A percentile compares a stretch with the other conserved stretches of the same genome.
Conservation (phyloP, 2,797 vertebrate species). For the Pagetopsis macropterus region DNA sequence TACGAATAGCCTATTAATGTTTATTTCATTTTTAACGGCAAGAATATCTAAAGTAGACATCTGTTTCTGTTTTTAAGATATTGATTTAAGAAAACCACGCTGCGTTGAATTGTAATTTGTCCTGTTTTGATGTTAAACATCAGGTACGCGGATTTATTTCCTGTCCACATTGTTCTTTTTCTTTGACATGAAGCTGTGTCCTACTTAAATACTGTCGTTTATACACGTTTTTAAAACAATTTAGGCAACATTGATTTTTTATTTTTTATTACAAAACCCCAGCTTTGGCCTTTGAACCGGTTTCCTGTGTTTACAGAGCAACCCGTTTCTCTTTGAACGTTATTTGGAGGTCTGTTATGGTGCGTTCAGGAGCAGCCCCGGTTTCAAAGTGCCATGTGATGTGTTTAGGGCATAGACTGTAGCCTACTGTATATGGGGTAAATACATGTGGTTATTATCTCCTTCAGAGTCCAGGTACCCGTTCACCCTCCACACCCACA, state of each 20-base stretch:
- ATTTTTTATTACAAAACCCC: neutral
- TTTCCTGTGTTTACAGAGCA: conserved; percentile 52
- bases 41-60: neutral
- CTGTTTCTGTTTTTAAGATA: neutral
- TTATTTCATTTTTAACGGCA: neutral
- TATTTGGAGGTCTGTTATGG: conserved; percentile 40
- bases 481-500: conserved; percentile 3
- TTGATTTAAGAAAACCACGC: neutral
- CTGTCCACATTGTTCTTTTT: neutral
- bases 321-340: conserved; percentile 27
- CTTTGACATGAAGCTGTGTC: conserved; percentile 5
- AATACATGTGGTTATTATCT: neutral
- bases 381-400: neutral
- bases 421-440: neutral
- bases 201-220: conserved; percentile 1
- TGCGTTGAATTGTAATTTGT: neutral
- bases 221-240: conserved; percentile 1
- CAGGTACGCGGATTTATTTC: neutral
- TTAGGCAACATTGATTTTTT: conserved; percentile 15
- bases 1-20: neutral
- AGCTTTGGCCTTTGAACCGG: conserved; percentile 47
- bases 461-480: neutral
- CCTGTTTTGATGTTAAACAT: conserved; percentile 8
- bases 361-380: conserved; percentile 49
- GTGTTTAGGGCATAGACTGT: too few relatives aligned